Base-by-base conservation (phyloP, 2,797 vertebrate species). In the Petrocephalus schoutedeni region DNA sequence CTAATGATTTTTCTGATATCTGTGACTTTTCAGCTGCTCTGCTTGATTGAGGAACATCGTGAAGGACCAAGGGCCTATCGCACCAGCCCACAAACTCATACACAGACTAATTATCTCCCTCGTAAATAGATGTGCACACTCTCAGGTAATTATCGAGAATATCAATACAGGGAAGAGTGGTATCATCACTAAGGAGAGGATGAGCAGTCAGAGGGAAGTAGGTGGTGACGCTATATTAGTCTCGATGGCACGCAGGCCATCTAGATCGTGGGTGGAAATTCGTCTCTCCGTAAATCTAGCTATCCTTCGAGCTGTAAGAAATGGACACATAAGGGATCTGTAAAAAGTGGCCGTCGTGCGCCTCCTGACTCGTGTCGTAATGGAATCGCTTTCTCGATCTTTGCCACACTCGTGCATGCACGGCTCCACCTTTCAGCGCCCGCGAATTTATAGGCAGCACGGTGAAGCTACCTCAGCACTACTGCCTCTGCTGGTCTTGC, bases 381-480 rank as follows among this genome's bases (percentile, higher is more conserved):
- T n/a, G 8, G 19, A 54, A 4, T 51, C 80, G 10, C 49, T 84
- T 21, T 28, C 59, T 32, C 59, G 12, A 36, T 36, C 87, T 32
- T 45, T 74, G 59, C 21, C 67, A 74, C 21, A n/a, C 86, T n/a
- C 67, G 4, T 28, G 14, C 51, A 4, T 51, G 36, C 59, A 14
- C 87, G 61, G 88, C 67, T 85, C 19, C 88, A 88, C 88, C 59
- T 88, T 83, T 86, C 89, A 87, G 61, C 23, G 32, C 4, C 10
- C 12, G 4, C 32, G 6, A 6, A 71, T 71, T 71, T 71, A 71
- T 36, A 28, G 83, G 57, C 84, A 64, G 87, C 45, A 82, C 88
- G 74, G 80, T 12, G 89, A 93, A 90, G 86, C 91, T 90, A 91
- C 90, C 91, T 89, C 8, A 89, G 89, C 91, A 91, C 89, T 90